Conservation (phyloP, 2,113 vertebrate genomes). For the Aptenodytes forsteri region DNA sequence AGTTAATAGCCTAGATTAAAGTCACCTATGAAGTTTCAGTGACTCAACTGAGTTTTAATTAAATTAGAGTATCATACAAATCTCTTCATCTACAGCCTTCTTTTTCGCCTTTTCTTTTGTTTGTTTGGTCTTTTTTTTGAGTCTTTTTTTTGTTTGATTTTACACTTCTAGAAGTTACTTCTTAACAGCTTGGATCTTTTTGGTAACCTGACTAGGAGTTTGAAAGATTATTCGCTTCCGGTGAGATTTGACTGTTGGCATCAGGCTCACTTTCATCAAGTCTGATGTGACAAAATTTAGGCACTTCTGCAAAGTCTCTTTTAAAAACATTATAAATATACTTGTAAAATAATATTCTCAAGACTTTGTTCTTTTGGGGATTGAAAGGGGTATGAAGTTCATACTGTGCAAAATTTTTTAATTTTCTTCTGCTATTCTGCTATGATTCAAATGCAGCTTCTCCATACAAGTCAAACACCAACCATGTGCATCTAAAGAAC, state of each 20-base stretch:
- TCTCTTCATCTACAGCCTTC: slow-evolving; percentile 73
- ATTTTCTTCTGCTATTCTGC: slow-evolving; percentile 74
- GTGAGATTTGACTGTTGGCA: slow-evolving; percentile 73
- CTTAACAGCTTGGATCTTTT: slow-evolving; percentile 62
- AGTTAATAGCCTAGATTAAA: slow-evolving; percentile 82
- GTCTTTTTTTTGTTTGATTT: slow-evolving; percentile 48
- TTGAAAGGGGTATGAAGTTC: slow-evolving; percentile 76
- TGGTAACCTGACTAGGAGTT: slow-evolving; percentile 75
- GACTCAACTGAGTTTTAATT: slow-evolving; percentile 79
- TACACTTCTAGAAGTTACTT: slow-evolving; percentile 68
- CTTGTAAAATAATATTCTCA: slow-evolving; percentile 84
- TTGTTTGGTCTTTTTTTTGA: slow-evolving; percentile 57
- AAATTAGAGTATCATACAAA: slow-evolving; percentile 80
- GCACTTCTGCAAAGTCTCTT: slow-evolving; percentile 88
- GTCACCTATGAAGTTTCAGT: slow-evolving; percentile 76
- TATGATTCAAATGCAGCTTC: slow-evolving; percentile 74
- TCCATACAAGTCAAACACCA: slow-evolving; percentile 75
- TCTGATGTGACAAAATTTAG: slow-evolving; percentile 87
- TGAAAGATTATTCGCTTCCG: slow-evolving; percentile 66
- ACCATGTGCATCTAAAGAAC: slow-evolving; percentile 68
- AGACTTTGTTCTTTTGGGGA: slow-evolving; percentile 79
- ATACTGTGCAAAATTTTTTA: slow-evolving; percentile 82
- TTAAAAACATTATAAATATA: slow-evolving; percentile 86
- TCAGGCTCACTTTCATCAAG: slow-evolving; percentile 77
- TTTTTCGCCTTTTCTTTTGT: slow-evolving; percentile 28